A percentile compares a stretch with the other conserved stretches of the same genome.
phyloP scores from a whole-genome alignment of 2,113 vertebrate species.

The Ciconia boyciana region DNA sequence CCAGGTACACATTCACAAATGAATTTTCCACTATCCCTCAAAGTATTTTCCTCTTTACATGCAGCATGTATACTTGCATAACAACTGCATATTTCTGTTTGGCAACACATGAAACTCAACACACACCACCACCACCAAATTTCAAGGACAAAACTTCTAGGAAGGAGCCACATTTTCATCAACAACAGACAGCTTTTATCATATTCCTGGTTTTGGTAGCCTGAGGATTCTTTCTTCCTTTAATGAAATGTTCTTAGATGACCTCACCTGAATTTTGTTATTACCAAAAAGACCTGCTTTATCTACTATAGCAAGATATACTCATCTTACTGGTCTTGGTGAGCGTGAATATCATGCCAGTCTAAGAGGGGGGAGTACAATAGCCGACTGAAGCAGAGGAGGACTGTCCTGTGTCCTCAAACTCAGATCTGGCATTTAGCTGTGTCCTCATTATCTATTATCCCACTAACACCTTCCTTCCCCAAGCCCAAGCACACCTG shows the following conservation, averaged over 20 bases:
- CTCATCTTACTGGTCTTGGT: background rate
- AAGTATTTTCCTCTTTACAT: background rate
- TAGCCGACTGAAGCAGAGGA: background rate
- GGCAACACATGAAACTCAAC: background rate
- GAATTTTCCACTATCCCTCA: background rate
- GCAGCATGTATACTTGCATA: background rate
- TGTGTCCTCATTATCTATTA: background rate
- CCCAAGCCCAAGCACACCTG: background rate
- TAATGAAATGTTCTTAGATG: background rate
- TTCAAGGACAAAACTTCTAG: background rate
- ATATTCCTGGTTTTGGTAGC: background rate
- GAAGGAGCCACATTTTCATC: background rate
- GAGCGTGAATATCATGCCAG: background rate
- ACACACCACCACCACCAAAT: background rate
- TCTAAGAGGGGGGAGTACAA: background rate
- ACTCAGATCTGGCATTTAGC: background rate
- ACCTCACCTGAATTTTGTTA: background rate
- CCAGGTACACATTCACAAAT: background rate
- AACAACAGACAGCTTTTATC: background rate
- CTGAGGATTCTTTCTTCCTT: background rate
- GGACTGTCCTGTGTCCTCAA: background rate
- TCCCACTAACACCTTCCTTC: background rate
- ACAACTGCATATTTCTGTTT: background rate
- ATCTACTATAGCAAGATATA: background rate
- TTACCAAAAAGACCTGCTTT: background rate